Evolutionary conservation across 2,888 invertebrate genomes (phyloP).

Genomic region (Cryptosula pallasiana): DNA sequence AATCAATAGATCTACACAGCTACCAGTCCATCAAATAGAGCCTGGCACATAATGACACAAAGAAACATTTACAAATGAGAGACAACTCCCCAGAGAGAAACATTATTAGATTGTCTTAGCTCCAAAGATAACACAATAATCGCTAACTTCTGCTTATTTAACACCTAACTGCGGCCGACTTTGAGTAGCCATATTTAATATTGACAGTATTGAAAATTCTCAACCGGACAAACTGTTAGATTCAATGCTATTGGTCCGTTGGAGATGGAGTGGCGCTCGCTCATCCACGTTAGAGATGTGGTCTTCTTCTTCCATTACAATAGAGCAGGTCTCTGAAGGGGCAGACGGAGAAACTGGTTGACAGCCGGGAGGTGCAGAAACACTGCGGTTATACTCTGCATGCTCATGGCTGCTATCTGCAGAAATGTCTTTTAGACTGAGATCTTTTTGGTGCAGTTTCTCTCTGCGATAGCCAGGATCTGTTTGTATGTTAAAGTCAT

Average conservation of each 20-base stretch:
- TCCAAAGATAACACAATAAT: too few relatives aligned
- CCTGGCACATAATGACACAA: too few relatives aligned
- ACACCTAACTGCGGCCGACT: too few relatives aligned
- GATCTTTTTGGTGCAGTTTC: neutral
- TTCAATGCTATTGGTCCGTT: neutral
- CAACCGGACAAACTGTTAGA: conserved; percentile 11
- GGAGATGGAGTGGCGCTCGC: neutral
- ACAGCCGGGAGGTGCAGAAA: neutral
- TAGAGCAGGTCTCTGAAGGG: neutral
- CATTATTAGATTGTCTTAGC: too few relatives aligned
- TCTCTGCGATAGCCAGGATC: neutral
- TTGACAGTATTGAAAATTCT: too few relatives aligned
- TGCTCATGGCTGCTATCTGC: neutral
- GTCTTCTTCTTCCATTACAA: neutral
- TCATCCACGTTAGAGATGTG: neutral
- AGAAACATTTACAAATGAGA: too few relatives aligned
- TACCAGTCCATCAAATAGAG: too few relatives aligned
- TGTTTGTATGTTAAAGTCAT: conserved; percentile 8
- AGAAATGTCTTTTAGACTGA: neutral
- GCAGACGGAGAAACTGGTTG: neutral
- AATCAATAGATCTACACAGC: too few relatives aligned
- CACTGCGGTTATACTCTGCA: neutral
- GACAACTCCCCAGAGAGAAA: too few relatives aligned
- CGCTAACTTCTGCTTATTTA: too few relatives aligned
- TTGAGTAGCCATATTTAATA: too few relatives aligned